Percentiles rank a stretch among this genome's conserved stretches.
These are phyloP conservation scores for Ichneumoninae sp. DNA, from an alignment of 2,888 invertebrate species.

Conservation along the genomic window DNA sequence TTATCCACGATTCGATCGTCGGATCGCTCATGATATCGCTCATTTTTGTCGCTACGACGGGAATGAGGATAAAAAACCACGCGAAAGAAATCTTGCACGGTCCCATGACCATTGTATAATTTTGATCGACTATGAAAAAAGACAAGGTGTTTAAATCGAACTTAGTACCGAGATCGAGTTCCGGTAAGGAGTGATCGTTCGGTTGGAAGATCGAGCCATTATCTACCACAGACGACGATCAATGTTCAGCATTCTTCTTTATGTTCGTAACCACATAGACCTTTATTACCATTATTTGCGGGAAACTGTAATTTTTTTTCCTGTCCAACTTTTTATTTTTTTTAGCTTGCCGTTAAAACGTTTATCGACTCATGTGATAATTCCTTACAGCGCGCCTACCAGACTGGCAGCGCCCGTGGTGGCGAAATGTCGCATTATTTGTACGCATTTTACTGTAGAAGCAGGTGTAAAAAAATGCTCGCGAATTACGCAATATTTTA, in stretches of 20 bases:
- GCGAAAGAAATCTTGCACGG: neutral
- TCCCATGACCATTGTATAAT: neutral
- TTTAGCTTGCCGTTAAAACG: no score
- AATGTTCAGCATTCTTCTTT: neutral
- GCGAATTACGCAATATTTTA: neutral
- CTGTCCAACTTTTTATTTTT: neutral
- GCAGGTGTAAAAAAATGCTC: neutral
- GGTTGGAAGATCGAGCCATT: neutral
- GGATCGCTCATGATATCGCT: slow-evolving; percentile 47
- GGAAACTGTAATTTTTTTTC: neutral
- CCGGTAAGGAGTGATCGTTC: neutral
- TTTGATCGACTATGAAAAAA: neutral
- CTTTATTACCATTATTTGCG: neutral
- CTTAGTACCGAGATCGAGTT: neutral
- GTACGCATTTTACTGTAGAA: neutral
- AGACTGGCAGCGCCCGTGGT: neutral
- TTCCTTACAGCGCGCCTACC: neutral
- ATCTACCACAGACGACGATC: neutral
- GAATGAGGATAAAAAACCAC: neutral
- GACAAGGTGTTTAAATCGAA: neutral
- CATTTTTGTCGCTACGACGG: slow-evolving; percentile 30
- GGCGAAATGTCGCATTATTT: slow-evolving; percentile 5
- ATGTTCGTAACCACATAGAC: neutral
- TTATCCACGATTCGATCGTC: slow-evolving; percentile 70
- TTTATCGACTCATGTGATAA: neutral